Conservation (phyloP, 1,140 invertebrate species). For the Xylocopa sonorina region DNA sequence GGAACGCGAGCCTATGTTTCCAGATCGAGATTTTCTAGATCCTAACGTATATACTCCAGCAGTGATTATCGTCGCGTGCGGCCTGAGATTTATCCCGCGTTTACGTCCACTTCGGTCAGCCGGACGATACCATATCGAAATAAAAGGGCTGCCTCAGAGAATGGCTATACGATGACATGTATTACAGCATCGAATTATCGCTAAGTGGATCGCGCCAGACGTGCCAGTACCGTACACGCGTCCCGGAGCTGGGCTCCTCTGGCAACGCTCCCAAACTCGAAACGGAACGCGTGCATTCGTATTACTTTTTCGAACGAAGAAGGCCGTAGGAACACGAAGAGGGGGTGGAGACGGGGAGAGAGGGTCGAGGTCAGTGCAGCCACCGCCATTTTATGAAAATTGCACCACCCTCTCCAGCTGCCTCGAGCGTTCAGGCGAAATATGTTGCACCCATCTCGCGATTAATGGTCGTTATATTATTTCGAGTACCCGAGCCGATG, state of each 20-base stretch:
- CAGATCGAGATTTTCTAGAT: not conserved
- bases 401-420: conserved; percentile 69
- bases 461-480: conserved; percentile 74
- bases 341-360: conserved; percentile 16
- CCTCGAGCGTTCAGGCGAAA: conserved; percentile 61
- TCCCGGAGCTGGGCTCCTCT: conserved; percentile 21
- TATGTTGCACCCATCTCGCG: conserved; percentile 67
- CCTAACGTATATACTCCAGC: not conserved
- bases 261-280: conserved; percentile 49
- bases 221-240: conserved; percentile 26
- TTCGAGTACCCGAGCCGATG: conserved; percentile 55
- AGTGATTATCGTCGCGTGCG: conserved; percentile 1
- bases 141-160: conserved; percentile 9
- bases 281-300: conserved; percentile 58
- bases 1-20: not conserved
- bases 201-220: conserved; percentile 33
- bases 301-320: conserved; percentile 70
- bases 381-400: conserved; percentile 77
- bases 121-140: not conserved
- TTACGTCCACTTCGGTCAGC: not conserved
- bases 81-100: not conserved
- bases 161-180: conserved; percentile 39
- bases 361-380: conserved; percentile 23
- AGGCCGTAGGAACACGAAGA: conserved; percentile 8
- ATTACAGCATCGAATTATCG: conserved; percentile 46